Percentiles rank a stretch among this genome's conserved stretches.
These are phyloP conservation scores for Bombus consobrinus DNA, from an alignment of 1,140 invertebrate genomes.

Conservation along the genomic window DNA sequence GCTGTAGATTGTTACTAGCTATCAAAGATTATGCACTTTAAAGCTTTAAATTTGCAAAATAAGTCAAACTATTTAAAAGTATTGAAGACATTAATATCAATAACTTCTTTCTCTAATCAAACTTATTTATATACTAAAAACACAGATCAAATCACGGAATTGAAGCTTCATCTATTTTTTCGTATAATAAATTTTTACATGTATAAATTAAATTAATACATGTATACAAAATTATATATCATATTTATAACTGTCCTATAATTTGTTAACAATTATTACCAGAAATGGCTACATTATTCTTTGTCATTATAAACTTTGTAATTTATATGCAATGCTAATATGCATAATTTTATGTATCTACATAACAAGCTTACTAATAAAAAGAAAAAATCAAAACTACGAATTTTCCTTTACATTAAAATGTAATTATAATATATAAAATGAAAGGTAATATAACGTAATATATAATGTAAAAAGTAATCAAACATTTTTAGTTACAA, in stretches of 20 bases:
- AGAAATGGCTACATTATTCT: not conserved
- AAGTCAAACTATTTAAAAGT: conserved; percentile 33
- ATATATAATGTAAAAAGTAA: conserved; percentile 9
- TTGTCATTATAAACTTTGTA: conserved; percentile 38
- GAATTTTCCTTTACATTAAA: conserved; percentile 5
- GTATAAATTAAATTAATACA: not conserved
- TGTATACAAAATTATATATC: not conserved
- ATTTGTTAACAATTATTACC: conserved; percentile 11
- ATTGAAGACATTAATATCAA: conserved; percentile 30
- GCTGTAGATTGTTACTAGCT: conserved; percentile 39
- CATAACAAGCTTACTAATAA: conserved; percentile 69
- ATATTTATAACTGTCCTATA: not conserved
- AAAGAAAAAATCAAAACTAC: conserved; percentile 52
- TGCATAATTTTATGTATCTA: conserved; percentile 66
- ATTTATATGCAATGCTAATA: conserved; percentile 49
- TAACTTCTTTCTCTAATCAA: conserved; percentile 12
- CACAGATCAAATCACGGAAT: conserved; percentile 20
- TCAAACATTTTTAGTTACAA: conserved; percentile 37
- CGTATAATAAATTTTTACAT: not conserved
- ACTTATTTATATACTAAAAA: not conserved
- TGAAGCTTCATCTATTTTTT: not conserved
- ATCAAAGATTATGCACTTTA: conserved; percentile 17
- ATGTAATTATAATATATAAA: not conserved
- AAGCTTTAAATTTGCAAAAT: conserved; percentile 39
- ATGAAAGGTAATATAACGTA: conserved; percentile 4